Evolutionary conservation across 2,888 invertebrate species (phyloP).

Genomic region (Criorhina ranunculi): DNA sequence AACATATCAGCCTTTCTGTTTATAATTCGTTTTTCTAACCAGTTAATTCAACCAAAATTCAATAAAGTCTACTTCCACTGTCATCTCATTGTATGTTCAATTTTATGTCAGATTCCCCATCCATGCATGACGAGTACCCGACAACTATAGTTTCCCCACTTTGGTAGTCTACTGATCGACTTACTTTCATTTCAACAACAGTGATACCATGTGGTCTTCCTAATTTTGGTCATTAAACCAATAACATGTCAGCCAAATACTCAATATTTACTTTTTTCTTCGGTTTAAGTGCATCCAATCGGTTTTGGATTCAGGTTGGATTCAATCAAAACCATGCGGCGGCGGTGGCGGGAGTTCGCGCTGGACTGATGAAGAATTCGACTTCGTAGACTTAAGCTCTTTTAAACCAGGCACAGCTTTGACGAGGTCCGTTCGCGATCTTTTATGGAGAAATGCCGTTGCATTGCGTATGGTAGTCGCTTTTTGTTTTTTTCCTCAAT

Average conservation of each 20-base stretch:
- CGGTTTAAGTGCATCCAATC: conserved; percentile 50
- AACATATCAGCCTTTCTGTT: no score
- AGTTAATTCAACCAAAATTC: no score
- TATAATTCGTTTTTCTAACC: no score
- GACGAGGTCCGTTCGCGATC: conserved; percentile 31
- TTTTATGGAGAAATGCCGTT: conserved; percentile 65
- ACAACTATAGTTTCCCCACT: conserved; percentile 43
- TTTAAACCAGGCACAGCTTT: conserved; percentile 21
- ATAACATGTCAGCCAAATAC: conserved; percentile 58
- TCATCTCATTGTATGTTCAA: conserved; percentile 25
- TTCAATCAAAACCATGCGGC: conserved; percentile 44
- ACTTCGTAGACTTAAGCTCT: conserved; percentile 42
- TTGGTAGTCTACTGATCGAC: conserved; percentile 54
- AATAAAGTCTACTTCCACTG: conserved; percentile 14
- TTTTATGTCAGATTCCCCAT: conserved; percentile 31
- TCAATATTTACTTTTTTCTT: conserved; percentile 23
- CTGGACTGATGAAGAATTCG: conserved; percentile 42
- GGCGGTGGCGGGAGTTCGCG: conserved; percentile 4
- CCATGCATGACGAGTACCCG: neutral
- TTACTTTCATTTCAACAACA: conserved; percentile 68
- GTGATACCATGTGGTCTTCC: conserved; percentile 66
- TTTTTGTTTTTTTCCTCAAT: conserved; percentile 41
- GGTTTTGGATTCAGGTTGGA: conserved; percentile 44
- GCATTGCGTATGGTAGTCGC: conserved; percentile 52
- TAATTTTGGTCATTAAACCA: conserved; percentile 61